Evolutionary conservation across 1,140 invertebrate genomes (phyloP).

Genomic region (Thalassaphorura encarpata): DNA sequence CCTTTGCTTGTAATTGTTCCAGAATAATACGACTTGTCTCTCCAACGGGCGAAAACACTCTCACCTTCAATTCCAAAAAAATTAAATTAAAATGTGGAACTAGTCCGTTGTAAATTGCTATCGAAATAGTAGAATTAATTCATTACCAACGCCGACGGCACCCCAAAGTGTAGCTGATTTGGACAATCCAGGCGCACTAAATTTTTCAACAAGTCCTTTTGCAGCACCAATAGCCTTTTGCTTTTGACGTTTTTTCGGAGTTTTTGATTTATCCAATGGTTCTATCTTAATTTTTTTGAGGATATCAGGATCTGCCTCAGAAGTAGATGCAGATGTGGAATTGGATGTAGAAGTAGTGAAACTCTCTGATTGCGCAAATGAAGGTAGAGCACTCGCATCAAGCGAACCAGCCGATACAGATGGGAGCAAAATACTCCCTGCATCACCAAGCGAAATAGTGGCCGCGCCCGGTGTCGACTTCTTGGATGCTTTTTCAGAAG

Average conservation of each 20-base stretch:
- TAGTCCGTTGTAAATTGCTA: neutral
- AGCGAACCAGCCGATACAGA: too few species aligned
- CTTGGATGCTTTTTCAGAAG: too few species aligned
- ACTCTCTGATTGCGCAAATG: neutral
- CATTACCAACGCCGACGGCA: neutral
- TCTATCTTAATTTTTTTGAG: neutral
- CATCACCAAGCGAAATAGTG: too few species aligned
- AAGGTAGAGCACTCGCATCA: neutral
- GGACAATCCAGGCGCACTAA: neutral
- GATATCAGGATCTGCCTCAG: neutral
- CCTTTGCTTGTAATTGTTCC: conserved; percentile 12
- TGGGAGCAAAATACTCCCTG: too few species aligned
- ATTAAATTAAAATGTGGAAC: neutral
- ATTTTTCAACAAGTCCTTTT: neutral
- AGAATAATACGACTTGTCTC: conserved; percentile 29
- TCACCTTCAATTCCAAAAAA: conserved; percentile 5
- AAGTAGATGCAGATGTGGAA: neutral
- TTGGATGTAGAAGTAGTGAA: neutral
- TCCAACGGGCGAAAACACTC: conserved; percentile 29
- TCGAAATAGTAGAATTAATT: neutral
- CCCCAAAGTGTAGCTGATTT: conserved; percentile 1
- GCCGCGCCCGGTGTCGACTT: too few species aligned
- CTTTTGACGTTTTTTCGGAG: too few species aligned
- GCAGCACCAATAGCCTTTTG: neutral
- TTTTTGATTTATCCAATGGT: neutral